Evolutionary conservation across 2,797 vertebrate genomes (phyloP), one percentile per base, ranked within the genome.

Genomic region (Pogonophryne albipinna): DNA sequence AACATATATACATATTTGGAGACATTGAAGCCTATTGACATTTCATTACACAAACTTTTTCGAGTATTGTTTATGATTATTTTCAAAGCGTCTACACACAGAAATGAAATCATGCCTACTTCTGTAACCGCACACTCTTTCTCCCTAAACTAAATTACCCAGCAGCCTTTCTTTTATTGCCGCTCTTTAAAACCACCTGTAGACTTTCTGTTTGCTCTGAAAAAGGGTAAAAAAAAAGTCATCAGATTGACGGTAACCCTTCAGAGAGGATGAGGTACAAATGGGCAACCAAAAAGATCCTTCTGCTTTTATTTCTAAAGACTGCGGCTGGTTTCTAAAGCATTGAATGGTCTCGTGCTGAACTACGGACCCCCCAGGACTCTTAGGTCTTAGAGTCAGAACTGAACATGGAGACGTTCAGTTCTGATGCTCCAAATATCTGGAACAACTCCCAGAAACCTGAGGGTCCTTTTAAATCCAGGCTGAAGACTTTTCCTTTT

Each of bases 221-320:
- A 31, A 10, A 7, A 49, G 14, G 2, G 20, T 51, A 7, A 57
- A 44, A 20, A 44, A 20, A 6, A 38, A 5, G 20, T 61, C 42
- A 41, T 61, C 55, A 73, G 49, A 23, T 2, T 31, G 38, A 11
- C 19, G 20, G 52, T 16, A 58, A 38, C 27, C 12, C 4, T 19
- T 15, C 64, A 41, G 74, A 38, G 51, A 64, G 56, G 52, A 73
- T 15, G 2, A 4, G 57, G 19, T 60, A 55, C 6, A 38, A 9
- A 38, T 38, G 34, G 8, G 34, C 8, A 9, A 1, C 27, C 4
- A 1, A 6, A 1, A 16, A 13, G 9, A 52, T 19, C n/a, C 38
- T 16, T 47, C 11, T 41, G 14, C 0, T 38, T 38, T 9, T 7
- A 6, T 38, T 38, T 9, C 6, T 6, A 38, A 38, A 6, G 1